Evolutionary conservation across 2,888 invertebrate species (phyloP).

Genomic region (Priocnemis perturbator): DNA sequence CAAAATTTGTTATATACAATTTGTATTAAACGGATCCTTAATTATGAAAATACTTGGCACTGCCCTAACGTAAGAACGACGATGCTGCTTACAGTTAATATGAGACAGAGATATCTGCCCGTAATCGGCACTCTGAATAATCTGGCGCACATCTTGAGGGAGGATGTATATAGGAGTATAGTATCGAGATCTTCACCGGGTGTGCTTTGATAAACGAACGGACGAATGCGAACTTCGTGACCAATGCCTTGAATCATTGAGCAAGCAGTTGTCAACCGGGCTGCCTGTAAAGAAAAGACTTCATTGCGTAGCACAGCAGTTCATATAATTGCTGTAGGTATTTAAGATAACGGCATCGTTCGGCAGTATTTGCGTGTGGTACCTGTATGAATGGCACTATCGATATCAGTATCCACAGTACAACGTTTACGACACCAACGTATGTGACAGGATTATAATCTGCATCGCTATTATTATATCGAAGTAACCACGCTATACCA

Average conservation of each 20-base stretch:
- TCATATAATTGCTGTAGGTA: background rate
- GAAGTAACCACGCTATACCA: conserved; percentile 82
- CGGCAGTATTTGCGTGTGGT: conserved; percentile 33
- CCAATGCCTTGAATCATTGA: conserved; percentile 84
- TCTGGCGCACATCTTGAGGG: conserved; percentile 84
- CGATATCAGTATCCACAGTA: conserved; percentile 82
- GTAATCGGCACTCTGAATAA: conserved; percentile 85
- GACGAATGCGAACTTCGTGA: conserved; percentile 86
- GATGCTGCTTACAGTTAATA: conserved; percentile 79
- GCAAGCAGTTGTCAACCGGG: conserved; percentile 85
- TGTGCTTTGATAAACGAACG: conserved; percentile 88
- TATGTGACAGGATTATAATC: conserved; percentile 79
- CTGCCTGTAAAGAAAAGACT: conserved; percentile 79
- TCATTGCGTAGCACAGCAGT: background rate
- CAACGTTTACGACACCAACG: conserved; percentile 79
- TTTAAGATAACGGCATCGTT: background rate
- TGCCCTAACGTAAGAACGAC: conserved; percentile 83
- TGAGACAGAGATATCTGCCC: conserved; percentile 81
- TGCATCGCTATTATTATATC: conserved; percentile 79
- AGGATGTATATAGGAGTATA: conserved; percentile 85
- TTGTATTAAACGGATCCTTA: no score
- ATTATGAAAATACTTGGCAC: conserved; percentile 76
- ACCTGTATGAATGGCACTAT: conserved; percentile 85
- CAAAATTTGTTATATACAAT: background rate
- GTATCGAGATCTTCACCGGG: conserved; percentile 86